Evolutionary conservation across 2,797 vertebrate genomes (phyloP), one percentile per base, ranked within the genome.

Genomic region (Sylvia borin): DNA sequence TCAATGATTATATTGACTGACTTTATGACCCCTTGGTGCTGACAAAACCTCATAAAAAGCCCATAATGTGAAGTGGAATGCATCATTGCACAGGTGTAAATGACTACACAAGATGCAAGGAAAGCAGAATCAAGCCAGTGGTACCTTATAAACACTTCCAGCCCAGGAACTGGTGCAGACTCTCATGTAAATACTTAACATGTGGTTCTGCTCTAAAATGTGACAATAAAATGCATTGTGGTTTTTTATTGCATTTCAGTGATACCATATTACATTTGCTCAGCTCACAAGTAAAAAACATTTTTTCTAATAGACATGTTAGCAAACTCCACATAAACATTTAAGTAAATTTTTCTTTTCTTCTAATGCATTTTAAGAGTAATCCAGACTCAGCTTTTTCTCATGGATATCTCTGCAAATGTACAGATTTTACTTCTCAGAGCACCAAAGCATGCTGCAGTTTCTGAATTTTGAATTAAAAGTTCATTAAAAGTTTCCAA

Each of bases 101-200:
- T 93, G 84, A 51, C 96, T 96, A 47, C 89, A 80, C 72, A 85
- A 94, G 78, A 95, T 75, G 75, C 93, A 96, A 95, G 32, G 75
- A 94, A 83, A 93, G 74, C 60, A 89, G 57, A 89, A 91, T 89
- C 48, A 78, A 91, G 14, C 53, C 81, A 77, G 61, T 85, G 75
- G 72, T 88, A 80, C 81, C 81, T 83, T 91, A 94, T 95, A 96
- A 94, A 91, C 78, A 77, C 75, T 85, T 90, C 40, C 65, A 94
- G 38, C 26, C 61, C 92, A 96, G 95, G 87, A 96, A 96, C 89
- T 43, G 42, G 77, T 82, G 60, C 61, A 97, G 86, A 89, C 84
- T 84, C 40, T 75, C 87, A 54, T 40, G 54, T 70, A 95, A 85
- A 83, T 93, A 68, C 38, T 89, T 71, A 43, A 75, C 91, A 96